Conservation (phyloP, 30 jellyfish, hydroid and myxozoan species). For the Pelagia noctiluca region DNA sequence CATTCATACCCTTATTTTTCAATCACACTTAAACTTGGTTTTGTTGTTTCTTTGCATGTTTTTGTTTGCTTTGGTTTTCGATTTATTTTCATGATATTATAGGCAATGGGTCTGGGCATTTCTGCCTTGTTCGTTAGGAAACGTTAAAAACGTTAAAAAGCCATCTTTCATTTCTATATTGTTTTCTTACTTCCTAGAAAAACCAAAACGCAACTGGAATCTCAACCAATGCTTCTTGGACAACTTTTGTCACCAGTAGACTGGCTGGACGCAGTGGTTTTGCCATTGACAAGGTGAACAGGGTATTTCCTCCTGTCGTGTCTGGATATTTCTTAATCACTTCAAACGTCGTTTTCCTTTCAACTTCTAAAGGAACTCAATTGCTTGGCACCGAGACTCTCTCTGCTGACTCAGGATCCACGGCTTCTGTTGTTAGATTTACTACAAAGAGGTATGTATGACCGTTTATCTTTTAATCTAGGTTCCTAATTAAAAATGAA, state of each 20-base stretch:
- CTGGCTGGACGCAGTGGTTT: constrained; percentile 16
- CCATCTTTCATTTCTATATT: too few species aligned
- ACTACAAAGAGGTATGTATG: too few species aligned
- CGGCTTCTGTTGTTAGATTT: constrained; percentile 10
- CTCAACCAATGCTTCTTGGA: background rate
- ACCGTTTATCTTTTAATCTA: too few species aligned
- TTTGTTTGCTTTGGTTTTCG: background rate
- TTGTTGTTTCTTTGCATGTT: background rate
- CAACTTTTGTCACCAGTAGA: background rate
- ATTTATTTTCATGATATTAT: background rate
- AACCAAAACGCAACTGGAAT: background rate
- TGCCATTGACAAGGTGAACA: background rate
- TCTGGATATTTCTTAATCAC: constrained; percentile 15
- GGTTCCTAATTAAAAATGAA: too few species aligned
- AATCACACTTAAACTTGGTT: too few species aligned
- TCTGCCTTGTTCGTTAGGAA: too few species aligned
- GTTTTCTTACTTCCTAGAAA: background rate
- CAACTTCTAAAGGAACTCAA: background rate
- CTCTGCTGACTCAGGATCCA: background rate
- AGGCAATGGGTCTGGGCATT: too few species aligned
- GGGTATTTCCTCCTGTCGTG: background rate
- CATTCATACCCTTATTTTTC: too few species aligned
- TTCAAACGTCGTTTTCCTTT: constrained; percentile 20
- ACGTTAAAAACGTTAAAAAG: too few species aligned
- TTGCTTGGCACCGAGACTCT: background rate